Base-by-base conservation (phyloP, 35 echinoderm and acorn worm genomes). In the Stichopus chloronotus region DNA sequence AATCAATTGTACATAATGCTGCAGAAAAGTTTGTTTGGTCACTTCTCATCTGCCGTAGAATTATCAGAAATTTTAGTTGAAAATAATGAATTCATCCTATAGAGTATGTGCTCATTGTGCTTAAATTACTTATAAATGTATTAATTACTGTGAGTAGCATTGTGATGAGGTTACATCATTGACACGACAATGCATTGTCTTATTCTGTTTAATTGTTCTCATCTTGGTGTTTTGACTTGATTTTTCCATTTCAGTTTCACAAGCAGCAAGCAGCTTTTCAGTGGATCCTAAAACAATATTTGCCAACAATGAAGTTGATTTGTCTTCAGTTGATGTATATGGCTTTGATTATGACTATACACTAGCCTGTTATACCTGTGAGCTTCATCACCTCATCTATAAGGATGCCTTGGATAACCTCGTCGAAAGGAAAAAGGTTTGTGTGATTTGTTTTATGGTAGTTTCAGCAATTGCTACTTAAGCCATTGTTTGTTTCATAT, bases 301-400 rank as follows among this genome's bases (percentile, higher is more conserved):
- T 94, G 94, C 96, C 63, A 98, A 98, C 82, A 98, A 98, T 94
- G 96, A 98, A 86, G 78, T 98, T 10, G 94, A 93, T 19, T 65
- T 98, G 78, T 79, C 92, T 7, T 90, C 95, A 52, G 94, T 98
- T 17, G 71, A 98, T 19, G 93, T 98, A 0, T 98, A 98, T 93
- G 96, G 96, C 0, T 98, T 98, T 94, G 96, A 98, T 76, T 98
- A 98, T 86, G 96, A 98, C 83, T 98, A 98, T 93, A 98, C 96
- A 58, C 76, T 98, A 63, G 96, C 96, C 4, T 94, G 92, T 52
- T 98, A 98, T 92, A 98, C 92, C 13, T 93, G 94, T 89, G 94
- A 92, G 5, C 84, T 98, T 20, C 94, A 98, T 88, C 90, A 96
- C 19, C 96, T 98, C 58, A 98, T 98, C 56, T 98, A 98, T 52